Evolutionary conservation across 1,140 invertebrate genomes (phyloP).

Genomic region (Chelonus insularis): DNA sequence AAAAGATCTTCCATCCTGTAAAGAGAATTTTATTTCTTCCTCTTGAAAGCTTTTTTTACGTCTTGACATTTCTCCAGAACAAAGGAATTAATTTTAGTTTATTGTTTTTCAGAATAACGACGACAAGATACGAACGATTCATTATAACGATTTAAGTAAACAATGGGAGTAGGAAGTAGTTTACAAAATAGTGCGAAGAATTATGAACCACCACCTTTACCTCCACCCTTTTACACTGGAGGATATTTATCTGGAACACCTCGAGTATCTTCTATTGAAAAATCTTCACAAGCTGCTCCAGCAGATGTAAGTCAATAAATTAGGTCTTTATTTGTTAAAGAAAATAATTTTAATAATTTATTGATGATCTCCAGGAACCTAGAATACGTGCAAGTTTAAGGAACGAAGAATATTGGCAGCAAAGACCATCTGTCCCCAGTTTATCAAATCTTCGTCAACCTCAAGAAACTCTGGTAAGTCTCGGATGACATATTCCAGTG

Average conservation of each 20-base stretch:
- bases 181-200: conserved; percentile 21
- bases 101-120: no score
- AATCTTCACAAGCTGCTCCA: background rate
- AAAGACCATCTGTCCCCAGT: conserved; percentile 34
- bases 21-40: no score
- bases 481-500: no score
- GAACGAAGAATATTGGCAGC: conserved; percentile 36
- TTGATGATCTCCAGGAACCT: no score
- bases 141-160: background rate
- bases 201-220: conserved; percentile 27
- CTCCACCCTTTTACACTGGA: conserved; percentile 28
- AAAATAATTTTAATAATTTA: no score
- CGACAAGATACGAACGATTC: conserved; percentile 14
- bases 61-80: no score
- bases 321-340: no score
- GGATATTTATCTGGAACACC: conserved; percentile 17
- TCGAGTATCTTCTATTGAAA: conserved; percentile 2
- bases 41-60: no score
- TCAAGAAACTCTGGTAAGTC: conserved; percentile 38
- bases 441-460: conserved; percentile 31
- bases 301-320: conserved; percentile 14
- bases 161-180: conserved; percentile 30
- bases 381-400: conserved; percentile 15
- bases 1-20: no score
- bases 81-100: no score